Evolutionary conservation across 2,113 vertebrate genomes (phyloP), one percentile per base, ranked within the genome.

Genomic region (Rhinoptilus africanus): DNA sequence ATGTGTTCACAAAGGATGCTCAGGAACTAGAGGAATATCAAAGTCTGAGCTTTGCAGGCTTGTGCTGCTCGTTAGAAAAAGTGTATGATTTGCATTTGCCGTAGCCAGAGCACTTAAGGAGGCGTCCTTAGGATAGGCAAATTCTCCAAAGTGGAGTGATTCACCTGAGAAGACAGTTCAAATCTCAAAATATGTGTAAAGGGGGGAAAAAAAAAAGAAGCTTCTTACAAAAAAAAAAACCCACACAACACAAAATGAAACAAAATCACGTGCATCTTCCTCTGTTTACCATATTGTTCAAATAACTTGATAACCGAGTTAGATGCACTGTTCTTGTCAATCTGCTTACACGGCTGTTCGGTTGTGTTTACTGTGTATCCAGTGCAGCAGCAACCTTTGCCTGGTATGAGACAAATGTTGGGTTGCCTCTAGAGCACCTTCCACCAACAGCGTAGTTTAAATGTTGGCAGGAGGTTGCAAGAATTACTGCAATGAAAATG

Each of bases 381-480:
- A 39, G 43, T 17, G 1, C 85, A 59, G 82, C 69, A 87, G 74
- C 78, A 83, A 76, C 85, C 88, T 95, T 94, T 93, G 82, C 74
- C 78, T 94, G 71, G 9, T 50, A 26, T 0, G 0, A 23, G 64
- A 4, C 6, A 2, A 2, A 13, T 54, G 6, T 9, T 27, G 15
- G 24, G 51, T 13, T 78, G 47, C 30, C 39, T 45, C 34, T 50
- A 6, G 53, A 86, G 71, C 69, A 54, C 88, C 48, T 82, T 43
- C 56, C 35, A 27, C 47, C 64, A 77, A 17, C 59, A 45, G 60
- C 7, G 2, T 9, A 13, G 34, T 15, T 64, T 17, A n/a, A 71
- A 10, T 45, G 23, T 26, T 34, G 39, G 39, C 84, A 87, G 59
- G 54, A 84, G 63, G 13, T 14, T 75, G 41, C 45, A 41, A 20